Evolutionary conservation across 2,113 vertebrate genomes (phyloP).

Genomic region (Rhodinocichla rosea): DNA sequence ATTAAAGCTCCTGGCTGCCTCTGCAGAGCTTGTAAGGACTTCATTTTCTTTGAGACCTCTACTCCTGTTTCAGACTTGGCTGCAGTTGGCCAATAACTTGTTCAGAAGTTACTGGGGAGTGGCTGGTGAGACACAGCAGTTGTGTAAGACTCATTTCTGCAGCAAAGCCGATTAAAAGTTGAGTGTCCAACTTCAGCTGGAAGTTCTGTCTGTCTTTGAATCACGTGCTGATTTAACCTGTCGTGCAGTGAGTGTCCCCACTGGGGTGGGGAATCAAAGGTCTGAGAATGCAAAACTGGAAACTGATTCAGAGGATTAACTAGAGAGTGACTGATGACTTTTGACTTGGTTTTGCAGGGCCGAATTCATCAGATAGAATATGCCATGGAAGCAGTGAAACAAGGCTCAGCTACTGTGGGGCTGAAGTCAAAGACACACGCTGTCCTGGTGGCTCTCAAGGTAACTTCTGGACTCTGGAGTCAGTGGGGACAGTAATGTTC

Average conservation of each 20-base stretch:
- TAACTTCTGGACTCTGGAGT: slow-evolving; percentile 43
- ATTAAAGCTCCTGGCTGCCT: background rate
- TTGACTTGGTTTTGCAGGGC: slow-evolving; percentile 68
- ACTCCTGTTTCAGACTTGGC: background rate
- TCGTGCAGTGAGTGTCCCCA: rapidly evolving
- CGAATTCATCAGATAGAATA: slow-evolving; percentile 99
- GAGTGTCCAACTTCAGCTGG: background rate
- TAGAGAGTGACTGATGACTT: background rate
- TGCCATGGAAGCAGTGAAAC: slow-evolving; percentile 98
- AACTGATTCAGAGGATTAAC: background rate
- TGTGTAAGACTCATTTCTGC: background rate
- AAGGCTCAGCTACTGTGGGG: slow-evolving; percentile 96
- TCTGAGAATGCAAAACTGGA: background rate
- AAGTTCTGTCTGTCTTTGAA: background rate
- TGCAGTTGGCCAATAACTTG: slow-evolving; percentile 30
- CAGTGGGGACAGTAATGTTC: background rate
- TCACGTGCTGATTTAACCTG: background rate
- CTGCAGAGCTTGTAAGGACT: background rate
- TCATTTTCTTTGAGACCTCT: background rate
- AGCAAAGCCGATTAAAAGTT: background rate
- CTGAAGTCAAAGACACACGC: slow-evolving; percentile 91
- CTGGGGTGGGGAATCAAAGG: background rate
- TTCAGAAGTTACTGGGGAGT: slow-evolving; percentile 34
- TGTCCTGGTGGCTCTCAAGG: slow-evolving; percentile 95
- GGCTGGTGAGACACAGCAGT: slow-evolving; percentile 3